These are phyloP conservation scores for Chalcis sispes DNA, from an alignment of 2,888 invertebrate species.

Conservation along the genomic window DNA sequence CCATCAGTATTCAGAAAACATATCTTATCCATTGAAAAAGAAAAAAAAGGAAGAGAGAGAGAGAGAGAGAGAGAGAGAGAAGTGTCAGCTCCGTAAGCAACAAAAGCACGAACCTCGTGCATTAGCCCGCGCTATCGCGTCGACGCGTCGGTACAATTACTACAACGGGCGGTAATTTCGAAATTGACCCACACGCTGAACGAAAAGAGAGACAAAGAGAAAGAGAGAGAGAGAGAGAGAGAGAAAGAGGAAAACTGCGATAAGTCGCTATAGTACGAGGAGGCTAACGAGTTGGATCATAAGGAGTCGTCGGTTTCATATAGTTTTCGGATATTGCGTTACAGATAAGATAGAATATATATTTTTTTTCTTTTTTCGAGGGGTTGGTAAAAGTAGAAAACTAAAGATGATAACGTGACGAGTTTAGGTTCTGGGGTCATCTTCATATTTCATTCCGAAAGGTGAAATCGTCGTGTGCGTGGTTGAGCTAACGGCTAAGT, in stretches of 20 bases:
- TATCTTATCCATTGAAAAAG: no score
- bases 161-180: conserved; percentile 14
- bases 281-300: conserved; percentile 28
- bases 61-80: no score
- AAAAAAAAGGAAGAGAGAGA: no score
- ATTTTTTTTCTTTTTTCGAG: no score
- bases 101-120: background rate
- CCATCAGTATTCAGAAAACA: no score
- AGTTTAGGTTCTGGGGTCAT: conserved; percentile 2
- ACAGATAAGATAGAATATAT: conserved; percentile 31
- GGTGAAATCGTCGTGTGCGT: background rate
- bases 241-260: no score
- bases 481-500: no score
- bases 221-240: no score
- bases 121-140: background rate
- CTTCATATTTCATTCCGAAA: conserved; percentile 30
- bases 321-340: conserved; percentile 46
- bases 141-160: background rate
- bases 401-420: conserved; percentile 8
- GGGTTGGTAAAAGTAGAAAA: no score
- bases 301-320: conserved; percentile 14
- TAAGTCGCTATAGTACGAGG: no score
- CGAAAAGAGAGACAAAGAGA: no score
- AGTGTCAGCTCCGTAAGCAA: no score
- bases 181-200: conserved; percentile 2